Base-by-base conservation (phyloP, 2,888 invertebrate species). In the Archaeoteleia sp. region DNA sequence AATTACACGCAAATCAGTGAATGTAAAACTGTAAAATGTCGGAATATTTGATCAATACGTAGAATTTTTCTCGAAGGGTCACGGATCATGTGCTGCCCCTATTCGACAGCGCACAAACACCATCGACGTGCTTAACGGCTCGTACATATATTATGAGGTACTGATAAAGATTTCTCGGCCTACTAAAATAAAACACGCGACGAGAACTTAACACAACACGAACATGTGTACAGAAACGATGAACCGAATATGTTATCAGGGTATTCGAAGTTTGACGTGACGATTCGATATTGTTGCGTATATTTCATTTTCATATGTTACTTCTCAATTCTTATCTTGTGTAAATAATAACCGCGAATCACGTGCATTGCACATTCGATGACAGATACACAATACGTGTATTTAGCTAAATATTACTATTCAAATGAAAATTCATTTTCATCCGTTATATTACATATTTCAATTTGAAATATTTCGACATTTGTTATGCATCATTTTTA, bases 111-210 rank as follows among this genome's bases (percentile, higher is more conserved):
- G 12, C 60, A 74, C 63, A 57, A 72, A 72, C 58, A 74, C 62
- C 65, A 65, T 68, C 68, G 70, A 62, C 58, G 62, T 20, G 43
- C 17, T 42, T 63, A 49, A 70, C 49, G 51, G 67, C 42, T 67
- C 69, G 57, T 71, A 70, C 66, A 61, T 61, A 46, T 34, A 69
- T 65, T 61, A 61, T 53, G 53, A 65, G 40, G 6, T 25, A 63
- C 40, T 67, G 82, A 82, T 82, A 82, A 80, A 77, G 73, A 77
- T 74, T 78, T 67, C 71, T 75, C 58, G 58, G 49, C 46, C 49
- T 67, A 65, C 62, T 54, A 66, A 70, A 65, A 61, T 65, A 57
- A 65, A 69, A 61, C 69, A 69, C 61, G 68, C 68, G 63, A 69
- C 62, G 45, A 46, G 20, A 25, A 32, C 15, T 55, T 30, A 34